These are phyloP conservation scores for Episyrphus balteatus DNA, from an alignment of 1,140 invertebrate genomes.

Conservation along the genomic window DNA sequence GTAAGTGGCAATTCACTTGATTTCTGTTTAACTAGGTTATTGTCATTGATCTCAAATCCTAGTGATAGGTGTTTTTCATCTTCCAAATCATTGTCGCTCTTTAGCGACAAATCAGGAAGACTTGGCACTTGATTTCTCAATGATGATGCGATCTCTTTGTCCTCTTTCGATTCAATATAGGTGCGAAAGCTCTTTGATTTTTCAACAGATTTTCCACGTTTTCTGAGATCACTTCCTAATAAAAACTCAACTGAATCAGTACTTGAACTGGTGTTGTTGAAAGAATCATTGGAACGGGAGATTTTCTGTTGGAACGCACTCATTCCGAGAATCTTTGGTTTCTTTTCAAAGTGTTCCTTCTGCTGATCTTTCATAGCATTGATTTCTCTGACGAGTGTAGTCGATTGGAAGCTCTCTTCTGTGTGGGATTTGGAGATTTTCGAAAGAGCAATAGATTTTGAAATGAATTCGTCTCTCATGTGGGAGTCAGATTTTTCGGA, in stretches of 20 bases:
- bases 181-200: conserved; percentile 56
- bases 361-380: conserved; percentile 8
- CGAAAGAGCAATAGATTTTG: conserved; percentile 12
- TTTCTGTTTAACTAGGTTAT: conserved; percentile 17
- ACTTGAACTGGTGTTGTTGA: conserved; percentile 19
- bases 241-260: background rate
- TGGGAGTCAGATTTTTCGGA: background rate
- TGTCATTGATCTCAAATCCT: conserved; percentile 31
- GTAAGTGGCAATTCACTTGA: background rate
- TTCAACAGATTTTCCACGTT: conserved; percentile 42
- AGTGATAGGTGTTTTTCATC: conserved; percentile 16
- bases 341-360: conserved; percentile 27
- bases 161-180: conserved; percentile 36
- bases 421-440: conserved; percentile 15
- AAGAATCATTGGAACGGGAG: conserved; percentile 30
- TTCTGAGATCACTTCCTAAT: background rate
- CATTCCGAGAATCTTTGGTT: conserved; percentile 40
- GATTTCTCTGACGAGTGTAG: conserved; percentile 22
- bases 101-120: conserved; percentile 27
- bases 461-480: too few species aligned
- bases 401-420: conserved; percentile 29
- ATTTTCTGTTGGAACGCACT: conserved; percentile 42
- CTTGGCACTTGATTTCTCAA: conserved; percentile 31
- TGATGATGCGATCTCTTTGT: background rate
- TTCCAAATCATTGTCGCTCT: conserved; percentile 5